Evolutionary conservation across 2,888 invertebrate genomes (phyloP).

Genomic region (Calliscelio sp.): DNA sequence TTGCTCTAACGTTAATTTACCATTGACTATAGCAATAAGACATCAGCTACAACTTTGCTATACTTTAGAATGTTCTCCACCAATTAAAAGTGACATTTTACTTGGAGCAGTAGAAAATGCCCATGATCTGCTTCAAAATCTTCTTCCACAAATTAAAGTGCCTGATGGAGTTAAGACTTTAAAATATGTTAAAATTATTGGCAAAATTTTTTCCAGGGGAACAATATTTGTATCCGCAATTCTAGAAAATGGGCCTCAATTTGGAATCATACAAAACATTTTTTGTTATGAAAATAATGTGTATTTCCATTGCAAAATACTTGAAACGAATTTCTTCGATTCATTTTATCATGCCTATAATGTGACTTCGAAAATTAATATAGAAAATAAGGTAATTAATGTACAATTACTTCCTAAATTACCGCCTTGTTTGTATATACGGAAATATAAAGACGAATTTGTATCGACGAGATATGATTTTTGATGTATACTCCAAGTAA

Average conservation of each 20-base stretch:
- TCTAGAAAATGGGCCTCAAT: slow-evolving; percentile 18
- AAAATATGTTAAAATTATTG: slow-evolving; percentile 17
- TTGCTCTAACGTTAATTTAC: neutral
- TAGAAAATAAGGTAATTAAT: slow-evolving; percentile 29
- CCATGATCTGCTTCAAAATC: no score
- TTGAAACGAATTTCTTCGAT: neutral
- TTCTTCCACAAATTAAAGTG: no score
- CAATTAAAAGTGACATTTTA: neutral
- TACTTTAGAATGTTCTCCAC: neutral
- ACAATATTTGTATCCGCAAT: slow-evolving; percentile 42
- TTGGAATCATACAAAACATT: slow-evolving; percentile 26
- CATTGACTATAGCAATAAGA: neutral
- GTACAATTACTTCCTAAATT: slow-evolving; percentile 31
- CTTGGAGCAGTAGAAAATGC: slow-evolving; percentile 2
- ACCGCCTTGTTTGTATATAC: slow-evolving; percentile 23
- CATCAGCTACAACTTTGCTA: slow-evolving; percentile 24
- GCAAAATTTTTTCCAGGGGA: slow-evolving; percentile 4
- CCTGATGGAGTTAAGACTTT: slow-evolving; percentile 16
- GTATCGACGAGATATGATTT: slow-evolving; percentile 1
- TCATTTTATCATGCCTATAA: slow-evolving; percentile 12
- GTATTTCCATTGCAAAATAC: neutral
- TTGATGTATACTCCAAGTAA: no score
- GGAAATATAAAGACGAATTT: neutral
- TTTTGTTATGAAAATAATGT: slow-evolving; percentile 9
- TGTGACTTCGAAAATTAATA: neutral